Evolutionary conservation across 2,113 vertebrate genomes (phyloP), one percentile per base, ranked within the genome.

Genomic region (Physeter macrocephalus): DNA sequence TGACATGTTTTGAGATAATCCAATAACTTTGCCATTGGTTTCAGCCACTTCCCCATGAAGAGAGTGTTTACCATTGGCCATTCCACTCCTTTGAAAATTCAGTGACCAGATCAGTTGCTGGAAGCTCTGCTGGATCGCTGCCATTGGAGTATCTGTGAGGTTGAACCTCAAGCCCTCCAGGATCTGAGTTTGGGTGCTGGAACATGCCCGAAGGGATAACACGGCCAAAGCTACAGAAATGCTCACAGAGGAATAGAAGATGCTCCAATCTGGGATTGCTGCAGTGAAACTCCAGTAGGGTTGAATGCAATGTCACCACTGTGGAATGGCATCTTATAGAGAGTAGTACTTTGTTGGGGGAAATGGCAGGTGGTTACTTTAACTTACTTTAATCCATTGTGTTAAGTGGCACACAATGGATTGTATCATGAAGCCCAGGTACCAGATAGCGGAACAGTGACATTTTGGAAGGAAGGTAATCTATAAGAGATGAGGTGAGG

Each of bases 181-280:
- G 69, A 99, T 98, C 97, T 99, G 98, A 31, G 52, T 82, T 90
- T 99, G 98, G 11, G 95, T 99, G 41, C 97, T 96, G 25, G 95
- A 98, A 18, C 85, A 97, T 4, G 99, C 98, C 81, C 98, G 98
- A 52, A 98, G 97, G 1, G 98, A 98, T 88, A 99, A 95, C 54
- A 98, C 98, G 52, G 98, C 98, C 97, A 99, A 98, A 71, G 98
- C 97, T 9, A 95, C 71, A 39, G 98, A 99, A 95, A 99, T 98
- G 54, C 99, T 99, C 25, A 95, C 54, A 6, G 99, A 99, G 57
- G 99, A 99, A 97, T 98, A 99, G 96, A 99, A 99, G 89, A 99
- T 95, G 36, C 99, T 99, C 89, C 98, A 97, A 75, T 97, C 95
- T 54, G 95, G 90, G 21, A 91, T 94, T 18, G 93, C 67, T 93